Conservation (phyloP, 1,140 invertebrate species). For the Magallana angulata region DNA sequence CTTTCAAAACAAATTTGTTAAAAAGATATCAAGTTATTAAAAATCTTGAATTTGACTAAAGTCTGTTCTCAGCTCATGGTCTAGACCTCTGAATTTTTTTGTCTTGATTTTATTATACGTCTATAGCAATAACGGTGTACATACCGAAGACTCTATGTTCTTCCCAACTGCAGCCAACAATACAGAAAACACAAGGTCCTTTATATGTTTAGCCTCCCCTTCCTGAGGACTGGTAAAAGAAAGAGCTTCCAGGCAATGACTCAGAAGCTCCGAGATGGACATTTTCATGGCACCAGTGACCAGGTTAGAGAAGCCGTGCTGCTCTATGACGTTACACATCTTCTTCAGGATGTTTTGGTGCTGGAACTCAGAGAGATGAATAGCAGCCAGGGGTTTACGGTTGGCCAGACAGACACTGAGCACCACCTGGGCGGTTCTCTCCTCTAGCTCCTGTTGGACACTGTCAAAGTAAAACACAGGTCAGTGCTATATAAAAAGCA, state of each 20-base stretch:
- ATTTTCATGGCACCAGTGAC: slow-evolving; percentile 43
- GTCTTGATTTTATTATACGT: too few species aligned
- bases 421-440: slow-evolving; percentile 46
- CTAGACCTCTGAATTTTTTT: too few species aligned
- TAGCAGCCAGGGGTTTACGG: slow-evolving; percentile 13
- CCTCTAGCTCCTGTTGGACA: slow-evolving; percentile 53
- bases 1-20: too few species aligned
- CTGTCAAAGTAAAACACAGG: slow-evolving; percentile 49
- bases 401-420: slow-evolving; percentile 49
- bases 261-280: slow-evolving; percentile 44
- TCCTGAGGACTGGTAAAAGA: slow-evolving; percentile 39
- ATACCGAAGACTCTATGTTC: slow-evolving; percentile 11
- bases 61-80: too few species aligned
- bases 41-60: too few species aligned
- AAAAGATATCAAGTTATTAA: too few species aligned
- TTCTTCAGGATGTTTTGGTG: slow-evolving; percentile 50
- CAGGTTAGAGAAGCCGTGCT: slow-evolving; percentile 50
- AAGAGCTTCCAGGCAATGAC: slow-evolving; percentile 55
- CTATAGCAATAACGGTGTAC: neutral
- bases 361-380: slow-evolving; percentile 45
- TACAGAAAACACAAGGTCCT: slow-evolving; percentile 40
- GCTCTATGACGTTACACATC: slow-evolving; percentile 46
- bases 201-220: slow-evolving; percentile 45
- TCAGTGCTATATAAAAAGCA: too few species aligned
- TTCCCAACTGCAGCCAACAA: slow-evolving; percentile 53